Base-by-base conservation (phyloP, 2,888 invertebrate species). In the Amitus sp. region DNA sequence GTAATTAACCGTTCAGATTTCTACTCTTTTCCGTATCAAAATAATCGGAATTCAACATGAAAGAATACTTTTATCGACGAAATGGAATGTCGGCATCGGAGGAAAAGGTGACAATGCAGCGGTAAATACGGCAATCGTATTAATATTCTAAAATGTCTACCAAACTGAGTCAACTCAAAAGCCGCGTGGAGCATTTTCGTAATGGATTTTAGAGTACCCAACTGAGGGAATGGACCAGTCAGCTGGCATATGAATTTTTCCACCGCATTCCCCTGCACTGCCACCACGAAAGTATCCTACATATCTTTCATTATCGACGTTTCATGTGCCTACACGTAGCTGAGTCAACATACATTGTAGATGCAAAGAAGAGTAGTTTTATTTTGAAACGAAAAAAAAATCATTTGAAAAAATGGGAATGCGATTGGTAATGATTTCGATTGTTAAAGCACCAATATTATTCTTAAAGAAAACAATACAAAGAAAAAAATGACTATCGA, bases 191-290 rank as follows among this genome's bases (percentile, higher is more conserved):
- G 54, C 56, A 66, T 62, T 66, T 62, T 60, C 62, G 60, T 62
- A 66, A 66, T 66, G 66, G 66, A 66, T 63, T 66, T 63, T 58
- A 63, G 57, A 66, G 66, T 61, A 58, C 66, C 60, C 33, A 51
- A 54, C 47, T 37, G 37, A 45, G 39, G 18, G 28, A 52, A 47
- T 47, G 50, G 42, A 50, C 53, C 43, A n/a, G 42, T 48, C 17
- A 27, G 9, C 19, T 17, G 17, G 18, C 50, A 40, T 28, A 43
- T 20, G 40, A 52, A 28, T 50, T 60, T 62, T 62, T 53, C 28
- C 37, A 23, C 7, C 4, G 7, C 23, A 23, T 23, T 7, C 23
- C 7, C 7, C 4, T 7, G 23, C 23, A 23, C 7, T 23, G 23
- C 23, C 7, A 7, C 7, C 7, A 7, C 7, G 23, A 23, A 23